A percentile compares a stretch with the other conserved stretches of the same genome.
phyloP scores from a whole-genome alignment of 2,888 invertebrate species.

The Teleiodes luculella region DNA sequence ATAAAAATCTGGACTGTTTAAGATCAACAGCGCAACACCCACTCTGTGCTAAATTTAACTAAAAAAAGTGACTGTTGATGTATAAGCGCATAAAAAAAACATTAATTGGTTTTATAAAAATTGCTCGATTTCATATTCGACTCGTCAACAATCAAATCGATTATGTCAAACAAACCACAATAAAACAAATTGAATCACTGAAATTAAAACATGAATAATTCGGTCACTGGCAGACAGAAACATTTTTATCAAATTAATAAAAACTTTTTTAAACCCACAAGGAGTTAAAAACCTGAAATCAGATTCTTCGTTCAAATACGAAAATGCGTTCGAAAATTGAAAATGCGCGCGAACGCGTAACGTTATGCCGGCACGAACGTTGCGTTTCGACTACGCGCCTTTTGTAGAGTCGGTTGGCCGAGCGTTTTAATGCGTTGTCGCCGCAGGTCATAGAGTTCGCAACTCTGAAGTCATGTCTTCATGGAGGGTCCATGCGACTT shows the following conservation, averaged over 20 bases:
- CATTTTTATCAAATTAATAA: neutral
- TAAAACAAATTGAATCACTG: neutral
- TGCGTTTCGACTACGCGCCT: slow-evolving; percentile 43
- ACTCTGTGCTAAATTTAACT: neutral
- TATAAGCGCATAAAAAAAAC: too few relatives aligned
- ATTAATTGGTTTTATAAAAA: too few relatives aligned
- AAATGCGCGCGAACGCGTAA: slow-evolving; percentile 33
- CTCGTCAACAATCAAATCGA: too few relatives aligned
- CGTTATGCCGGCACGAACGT: slow-evolving; percentile 49
- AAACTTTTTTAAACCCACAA: neutral
- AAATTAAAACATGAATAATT: neutral
- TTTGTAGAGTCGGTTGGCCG: neutral
- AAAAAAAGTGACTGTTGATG: neutral
- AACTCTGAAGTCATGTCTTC: slow-evolving; percentile 15
- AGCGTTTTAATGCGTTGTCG: slow-evolving; percentile 23
- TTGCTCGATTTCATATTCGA: too few relatives aligned
- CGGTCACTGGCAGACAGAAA: slow-evolving; percentile 5
- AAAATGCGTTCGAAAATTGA: slow-evolving; percentile 15
- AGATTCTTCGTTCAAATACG: slow-evolving; percentile 1
- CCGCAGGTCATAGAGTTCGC: slow-evolving; percentile 26
- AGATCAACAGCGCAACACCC: neutral
- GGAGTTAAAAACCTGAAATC: neutral
- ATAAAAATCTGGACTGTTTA: neutral
- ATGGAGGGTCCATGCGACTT: slow-evolving; percentile 27
- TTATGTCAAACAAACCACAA: too few relatives aligned